Percentiles rank a stretch among this genome's conserved stretches.
Evolutionary conservation across 2,888 invertebrate species (phyloP).

Genomic region (Barypeithes pellucidus): DNA sequence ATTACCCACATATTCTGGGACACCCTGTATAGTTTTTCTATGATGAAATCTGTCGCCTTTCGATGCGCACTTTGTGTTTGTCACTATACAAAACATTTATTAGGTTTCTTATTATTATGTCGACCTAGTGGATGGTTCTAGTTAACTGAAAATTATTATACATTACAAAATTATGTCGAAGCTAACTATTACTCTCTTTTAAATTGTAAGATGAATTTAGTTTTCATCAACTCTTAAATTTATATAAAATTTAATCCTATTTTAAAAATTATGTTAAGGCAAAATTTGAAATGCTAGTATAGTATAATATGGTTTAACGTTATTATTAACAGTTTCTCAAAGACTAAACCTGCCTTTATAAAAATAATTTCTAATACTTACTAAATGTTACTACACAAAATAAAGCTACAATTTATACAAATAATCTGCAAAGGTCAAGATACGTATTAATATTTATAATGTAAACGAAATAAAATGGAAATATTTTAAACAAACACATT

Average conservation of each 20-base stretch:
- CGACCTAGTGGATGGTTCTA: conserved; percentile 9
- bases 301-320: conserved; percentile 21
- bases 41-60: no score
- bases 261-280: conserved; percentile 40
- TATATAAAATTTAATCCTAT: conserved; percentile 28
- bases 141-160: background rate
- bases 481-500: conserved; percentile 24
- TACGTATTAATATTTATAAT: conserved; percentile 14
- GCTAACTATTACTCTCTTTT: background rate
- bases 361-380: conserved; percentile 37
- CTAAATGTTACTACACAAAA: conserved; percentile 24
- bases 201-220: background rate
- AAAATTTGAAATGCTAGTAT: conserved; percentile 47
- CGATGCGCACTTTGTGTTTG: no score
- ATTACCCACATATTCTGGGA: no score
- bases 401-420: conserved; percentile 41
- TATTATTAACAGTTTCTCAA: conserved; percentile 31
- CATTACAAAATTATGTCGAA: background rate
- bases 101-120: conserved; percentile 1
- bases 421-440: conserved; percentile 29
- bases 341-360: conserved; percentile 37
- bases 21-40: no score
- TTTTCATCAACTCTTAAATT: background rate
- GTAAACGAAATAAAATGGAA: conserved; percentile 38
- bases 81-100: background rate